A percentile compares a stretch with the other conserved stretches of the same genome.
These are phyloP conservation scores for Nasonovia ribisnigri DNA, from an alignment of 2,888 invertebrate species.

Conservation along the genomic window DNA sequence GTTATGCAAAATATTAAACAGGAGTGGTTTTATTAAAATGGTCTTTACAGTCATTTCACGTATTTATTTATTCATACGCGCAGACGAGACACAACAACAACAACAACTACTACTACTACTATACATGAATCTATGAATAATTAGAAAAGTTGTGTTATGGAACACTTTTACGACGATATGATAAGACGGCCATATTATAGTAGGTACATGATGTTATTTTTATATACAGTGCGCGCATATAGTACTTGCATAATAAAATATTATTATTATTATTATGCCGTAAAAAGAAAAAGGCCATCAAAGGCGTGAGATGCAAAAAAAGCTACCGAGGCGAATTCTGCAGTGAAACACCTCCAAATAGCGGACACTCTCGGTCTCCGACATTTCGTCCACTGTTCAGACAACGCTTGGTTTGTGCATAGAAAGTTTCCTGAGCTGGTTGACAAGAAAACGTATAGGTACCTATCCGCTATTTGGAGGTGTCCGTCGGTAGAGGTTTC, in stretches of 20 bases:
- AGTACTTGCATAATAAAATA: background rate
- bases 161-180: constrained; percentile 7
- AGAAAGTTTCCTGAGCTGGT: no score
- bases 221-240: background rate
- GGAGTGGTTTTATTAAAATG: constrained; percentile 28
- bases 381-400: no score
- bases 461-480: no score
- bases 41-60: constrained; percentile 43
- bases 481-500: no score
- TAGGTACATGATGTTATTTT: no score
- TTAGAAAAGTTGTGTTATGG: background rate
- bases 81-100: background rate
- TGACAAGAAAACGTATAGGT: no score
- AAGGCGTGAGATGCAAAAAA: background rate
- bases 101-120: background rate
- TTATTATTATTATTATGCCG: no score
- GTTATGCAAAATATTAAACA: constrained; percentile 11
- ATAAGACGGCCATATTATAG: background rate
- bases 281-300: background rate
- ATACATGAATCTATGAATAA: background rate
- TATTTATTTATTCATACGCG: constrained; percentile 35
- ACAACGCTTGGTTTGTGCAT: no score
- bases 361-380: no score
- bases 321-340: background rate
- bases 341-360: no score